phyloP scores from a whole-genome alignment of 2,888 invertebrate species.

The Himalopsyche japonica region DNA sequence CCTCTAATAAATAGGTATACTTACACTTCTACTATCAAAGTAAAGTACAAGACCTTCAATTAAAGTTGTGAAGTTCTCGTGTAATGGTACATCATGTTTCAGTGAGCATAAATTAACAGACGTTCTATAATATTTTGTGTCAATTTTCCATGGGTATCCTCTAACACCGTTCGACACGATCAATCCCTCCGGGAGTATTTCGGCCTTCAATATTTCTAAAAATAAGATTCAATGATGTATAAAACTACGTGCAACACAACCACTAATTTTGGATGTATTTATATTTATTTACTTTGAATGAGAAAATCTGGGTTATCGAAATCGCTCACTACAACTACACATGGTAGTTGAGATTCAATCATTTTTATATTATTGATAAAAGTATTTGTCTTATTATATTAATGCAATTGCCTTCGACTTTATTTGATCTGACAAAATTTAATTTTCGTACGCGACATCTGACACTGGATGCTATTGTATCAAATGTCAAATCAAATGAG shows the following conservation, averaged over 20 bases:
- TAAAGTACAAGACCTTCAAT: constrained; percentile 67
- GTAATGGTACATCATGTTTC: constrained; percentile 53
- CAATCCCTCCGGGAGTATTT: constrained; percentile 43
- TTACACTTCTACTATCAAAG: constrained; percentile 62
- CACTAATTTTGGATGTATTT: not conserved
- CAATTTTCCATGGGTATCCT: constrained; percentile 61
- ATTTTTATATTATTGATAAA: not conserved
- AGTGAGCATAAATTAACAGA: constrained; percentile 62
- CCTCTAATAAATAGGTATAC: constrained; percentile 41
- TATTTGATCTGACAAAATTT: not conserved
- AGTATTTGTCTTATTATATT: not conserved
- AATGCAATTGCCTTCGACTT: not conserved
- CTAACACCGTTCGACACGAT: constrained; percentile 45
- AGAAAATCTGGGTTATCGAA: constrained; percentile 27
- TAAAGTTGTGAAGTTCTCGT: constrained; percentile 51
- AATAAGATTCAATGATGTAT: not conserved
- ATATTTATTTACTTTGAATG: constrained; percentile 15
- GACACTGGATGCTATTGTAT: not conserved
- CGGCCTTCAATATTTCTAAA: constrained; percentile 34
- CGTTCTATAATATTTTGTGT: constrained; percentile 74
- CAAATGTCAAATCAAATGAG: not conserved
- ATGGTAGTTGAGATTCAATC: constrained; percentile 32
- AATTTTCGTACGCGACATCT: not conserved
- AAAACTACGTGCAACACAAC: not conserved
- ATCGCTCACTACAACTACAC: constrained; percentile 33